These are phyloP conservation scores for Daktulosphaira vitifoliae DNA, from an alignment of 1,140 invertebrate species.

Conservation along the genomic window DNA sequence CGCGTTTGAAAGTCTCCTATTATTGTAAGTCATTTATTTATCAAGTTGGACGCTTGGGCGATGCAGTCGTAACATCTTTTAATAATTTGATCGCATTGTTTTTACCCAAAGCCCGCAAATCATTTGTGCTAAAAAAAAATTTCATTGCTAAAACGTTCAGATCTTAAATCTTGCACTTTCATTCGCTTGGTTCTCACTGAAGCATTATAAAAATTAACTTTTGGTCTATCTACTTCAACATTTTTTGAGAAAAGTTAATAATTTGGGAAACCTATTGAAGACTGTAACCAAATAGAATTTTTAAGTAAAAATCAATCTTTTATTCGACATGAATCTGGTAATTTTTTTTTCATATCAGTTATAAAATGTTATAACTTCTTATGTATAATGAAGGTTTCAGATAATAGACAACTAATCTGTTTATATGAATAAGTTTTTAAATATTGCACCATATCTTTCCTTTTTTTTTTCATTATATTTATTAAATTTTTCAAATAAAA, in stretches of 20 bases:
- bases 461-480: not conserved
- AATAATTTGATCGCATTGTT: not conserved
- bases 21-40: too few relatives aligned
- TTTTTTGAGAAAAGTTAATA: not conserved
- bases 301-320: not conserved
- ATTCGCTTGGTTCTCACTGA: not conserved
- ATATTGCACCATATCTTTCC: not conserved
- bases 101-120: not conserved
- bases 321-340: not conserved
- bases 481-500: not conserved
- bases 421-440: not conserved
- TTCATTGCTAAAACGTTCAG: not conserved
- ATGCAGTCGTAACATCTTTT: not conserved
- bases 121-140: not conserved
- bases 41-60: not conserved
- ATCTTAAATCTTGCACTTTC: not conserved
- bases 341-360: not conserved
- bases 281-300: not conserved
- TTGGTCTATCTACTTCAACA: not conserved
- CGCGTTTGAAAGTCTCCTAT: not conserved
- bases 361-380: not conserved
- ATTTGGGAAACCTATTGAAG: not conserved
- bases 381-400: not conserved
- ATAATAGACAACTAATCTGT: not conserved
- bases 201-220: not conserved